phyloP scores from a whole-genome alignment of 2,888 invertebrate species.

The Syritta pipiens region DNA sequence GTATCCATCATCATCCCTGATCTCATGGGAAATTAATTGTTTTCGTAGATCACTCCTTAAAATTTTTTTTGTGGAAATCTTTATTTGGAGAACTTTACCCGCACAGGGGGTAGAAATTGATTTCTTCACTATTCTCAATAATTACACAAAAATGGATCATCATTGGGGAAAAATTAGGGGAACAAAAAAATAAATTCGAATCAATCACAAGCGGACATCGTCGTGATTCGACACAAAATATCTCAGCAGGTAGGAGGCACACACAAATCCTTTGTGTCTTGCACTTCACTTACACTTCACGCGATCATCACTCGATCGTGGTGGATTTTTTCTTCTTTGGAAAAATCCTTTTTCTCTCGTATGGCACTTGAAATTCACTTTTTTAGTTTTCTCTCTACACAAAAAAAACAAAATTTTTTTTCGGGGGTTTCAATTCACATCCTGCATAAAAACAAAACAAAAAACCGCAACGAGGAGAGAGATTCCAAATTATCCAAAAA shows the following conservation, averaged over 20 bases:
- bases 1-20: conserved; percentile 65
- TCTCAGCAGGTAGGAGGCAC: not conserved
- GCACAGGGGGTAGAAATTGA: conserved; percentile 3
- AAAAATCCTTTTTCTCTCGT: conserved; percentile 9
- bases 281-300: conserved; percentile 15
- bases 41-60: conserved; percentile 41
- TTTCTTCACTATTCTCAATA: conserved; percentile 34
- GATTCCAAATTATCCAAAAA: conserved; percentile 8
- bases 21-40: conserved; percentile 68
- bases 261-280: conserved; percentile 26
- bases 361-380: conserved; percentile 35
- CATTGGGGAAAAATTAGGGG: not conserved
- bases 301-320: not conserved
- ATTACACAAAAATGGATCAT: conserved; percentile 59
- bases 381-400: not conserved
- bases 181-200: too few relatives aligned
- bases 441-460: conserved; percentile 38
- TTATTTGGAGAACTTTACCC: conserved; percentile 45
- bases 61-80: too few relatives aligned
- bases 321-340: conserved; percentile 4
- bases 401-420: too few relatives aligned
- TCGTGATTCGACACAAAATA: conserved; percentile 4
- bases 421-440: conserved; percentile 62
- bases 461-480: conserved; percentile 30
- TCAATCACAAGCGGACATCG: not conserved